phyloP scores from a whole-genome alignment of 2,888 invertebrate species.

The Patella pellucida region DNA sequence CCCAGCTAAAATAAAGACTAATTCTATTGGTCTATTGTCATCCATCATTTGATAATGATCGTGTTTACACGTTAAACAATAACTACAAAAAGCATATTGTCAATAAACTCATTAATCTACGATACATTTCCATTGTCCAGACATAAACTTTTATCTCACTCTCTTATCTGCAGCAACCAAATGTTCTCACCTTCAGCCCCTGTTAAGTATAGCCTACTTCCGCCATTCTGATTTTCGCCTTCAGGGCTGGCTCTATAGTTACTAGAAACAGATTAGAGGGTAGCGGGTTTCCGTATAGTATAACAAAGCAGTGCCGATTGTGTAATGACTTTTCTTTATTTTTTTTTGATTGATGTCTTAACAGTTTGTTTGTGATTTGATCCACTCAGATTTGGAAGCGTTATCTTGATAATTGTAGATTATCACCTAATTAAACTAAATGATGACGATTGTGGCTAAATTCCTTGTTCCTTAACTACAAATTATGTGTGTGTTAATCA shows the following conservation, averaged over 20 bases:
- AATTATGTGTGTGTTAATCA: too few relatives aligned
- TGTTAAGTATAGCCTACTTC: constrained; percentile 1
- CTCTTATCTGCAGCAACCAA: not conserved
- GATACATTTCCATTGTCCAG: not conserved
- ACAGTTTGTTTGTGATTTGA: too few relatives aligned
- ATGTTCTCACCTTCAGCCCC: not conserved
- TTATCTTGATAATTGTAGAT: too few relatives aligned
- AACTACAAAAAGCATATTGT: not conserved
- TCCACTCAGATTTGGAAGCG: too few relatives aligned
- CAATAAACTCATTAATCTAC: constrained; percentile 1
- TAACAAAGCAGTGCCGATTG: too few relatives aligned
- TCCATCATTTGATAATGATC: not conserved
- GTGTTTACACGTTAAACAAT: constrained; percentile 6
- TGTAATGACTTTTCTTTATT: too few relatives aligned
- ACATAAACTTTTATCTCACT: constrained; percentile 1
- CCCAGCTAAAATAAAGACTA: not conserved
- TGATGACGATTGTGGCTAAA: not conserved
- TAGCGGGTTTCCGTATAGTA: too few relatives aligned
- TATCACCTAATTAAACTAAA: not conserved
- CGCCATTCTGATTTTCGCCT: not conserved
- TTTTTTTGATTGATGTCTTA: too few relatives aligned
- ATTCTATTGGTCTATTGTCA: not conserved
- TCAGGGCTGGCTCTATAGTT: not conserved
- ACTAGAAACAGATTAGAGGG: too few relatives aligned
- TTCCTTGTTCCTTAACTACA: not conserved